Evolutionary conservation across 2,888 invertebrate genomes (phyloP).

Genomic region (Gymnosoma rotundatum): DNA sequence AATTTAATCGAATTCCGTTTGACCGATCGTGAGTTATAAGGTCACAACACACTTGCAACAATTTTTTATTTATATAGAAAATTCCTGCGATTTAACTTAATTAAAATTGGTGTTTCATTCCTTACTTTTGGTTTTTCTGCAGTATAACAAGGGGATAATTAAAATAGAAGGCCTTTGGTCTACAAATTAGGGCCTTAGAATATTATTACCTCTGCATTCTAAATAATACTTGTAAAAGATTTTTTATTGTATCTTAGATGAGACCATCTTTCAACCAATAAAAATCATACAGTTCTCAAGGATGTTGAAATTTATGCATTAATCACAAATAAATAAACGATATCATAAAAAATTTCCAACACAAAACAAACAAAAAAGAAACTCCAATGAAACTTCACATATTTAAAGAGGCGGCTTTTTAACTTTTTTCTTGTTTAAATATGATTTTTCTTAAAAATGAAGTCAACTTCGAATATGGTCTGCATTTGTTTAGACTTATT

Average conservation of each 20-base stretch:
- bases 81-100: no score
- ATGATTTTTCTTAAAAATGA: conserved; percentile 66
- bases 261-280: conserved; percentile 70
- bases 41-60: no score
- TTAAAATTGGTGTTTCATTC: no score
- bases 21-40: no score
- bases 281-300: conserved; percentile 71
- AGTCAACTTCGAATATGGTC: conserved; percentile 65
- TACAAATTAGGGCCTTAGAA: background rate
- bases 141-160: background rate
- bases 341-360: conserved; percentile 36
- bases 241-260: conserved; percentile 69
- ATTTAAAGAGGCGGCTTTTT: conserved; percentile 62
- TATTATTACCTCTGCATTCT: background rate
- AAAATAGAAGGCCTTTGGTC: background rate
- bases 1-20: no score
- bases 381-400: conserved; percentile 55
- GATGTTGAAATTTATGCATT: conserved; percentile 70
- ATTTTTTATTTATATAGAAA: no score
- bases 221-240: conserved; percentile 44
- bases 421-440: conserved; percentile 58
- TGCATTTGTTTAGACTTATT: conserved; percentile 40
- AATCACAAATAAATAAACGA: conserved; percentile 67
- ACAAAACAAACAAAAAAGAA: conserved; percentile 4
- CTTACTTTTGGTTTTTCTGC: no score